Evolutionary conservation across 2,113 vertebrate genomes (phyloP).

Genomic region (Numida meleagris): DNA sequence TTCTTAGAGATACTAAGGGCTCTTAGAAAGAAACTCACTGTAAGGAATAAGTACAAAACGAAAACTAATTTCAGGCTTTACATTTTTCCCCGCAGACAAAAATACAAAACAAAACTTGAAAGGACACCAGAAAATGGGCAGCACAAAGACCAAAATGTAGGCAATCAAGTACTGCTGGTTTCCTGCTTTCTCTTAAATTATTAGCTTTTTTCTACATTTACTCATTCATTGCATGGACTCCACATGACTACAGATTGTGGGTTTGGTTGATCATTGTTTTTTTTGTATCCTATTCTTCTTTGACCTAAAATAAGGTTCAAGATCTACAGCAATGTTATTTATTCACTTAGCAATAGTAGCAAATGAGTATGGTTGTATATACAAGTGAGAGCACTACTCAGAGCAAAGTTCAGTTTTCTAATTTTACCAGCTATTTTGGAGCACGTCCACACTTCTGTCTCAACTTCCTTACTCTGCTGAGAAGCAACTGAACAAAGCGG

Average conservation of each 20-base stretch:
- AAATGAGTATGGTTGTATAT: not conserved
- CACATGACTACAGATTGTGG: not conserved
- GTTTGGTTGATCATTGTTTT: not conserved
- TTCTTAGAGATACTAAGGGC: not conserved
- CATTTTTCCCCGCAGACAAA: not conserved
- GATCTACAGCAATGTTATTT: not conserved
- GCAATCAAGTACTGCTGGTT: not conserved
- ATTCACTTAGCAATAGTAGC: not conserved
- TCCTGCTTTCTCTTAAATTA: not conserved
- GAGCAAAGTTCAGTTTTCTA: not conserved
- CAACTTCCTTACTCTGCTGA: not conserved
- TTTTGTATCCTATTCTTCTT: not conserved
- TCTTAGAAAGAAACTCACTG: not conserved
- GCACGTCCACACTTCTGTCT: not conserved
- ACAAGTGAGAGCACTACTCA: not conserved
- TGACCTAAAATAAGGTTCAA: not conserved
- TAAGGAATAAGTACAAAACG: not conserved
- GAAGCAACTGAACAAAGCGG: not conserved
- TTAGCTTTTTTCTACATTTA: not conserved
- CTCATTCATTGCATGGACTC: not conserved
- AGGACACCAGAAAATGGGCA: not conserved
- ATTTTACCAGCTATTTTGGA: not conserved
- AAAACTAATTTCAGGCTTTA: not conserved
- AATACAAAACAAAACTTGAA: too few species aligned
- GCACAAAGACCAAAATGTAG: not conserved